Percentiles rank a stretch among this genome's conserved stretches.
phyloP scores from a whole-genome alignment of 2,888 invertebrate genomes.

The Epirrhoe tristata region DNA sequence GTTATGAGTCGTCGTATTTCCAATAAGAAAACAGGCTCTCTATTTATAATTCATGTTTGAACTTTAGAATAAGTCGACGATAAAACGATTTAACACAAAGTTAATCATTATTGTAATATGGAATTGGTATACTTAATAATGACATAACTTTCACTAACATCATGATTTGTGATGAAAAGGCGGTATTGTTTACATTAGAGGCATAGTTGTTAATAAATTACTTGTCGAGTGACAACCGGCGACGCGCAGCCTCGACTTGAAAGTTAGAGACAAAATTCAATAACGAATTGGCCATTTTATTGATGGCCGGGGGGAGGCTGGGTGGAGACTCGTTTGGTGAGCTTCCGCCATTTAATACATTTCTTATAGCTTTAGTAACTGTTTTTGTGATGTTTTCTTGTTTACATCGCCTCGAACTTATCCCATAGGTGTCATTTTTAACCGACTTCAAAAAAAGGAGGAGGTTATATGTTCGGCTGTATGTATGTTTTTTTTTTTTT shows the following conservation, averaged over 20 bases:
- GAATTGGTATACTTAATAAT: slow-evolving; percentile 67
- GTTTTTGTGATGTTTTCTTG: slow-evolving; percentile 63
- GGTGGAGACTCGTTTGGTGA: slow-evolving; percentile 80
- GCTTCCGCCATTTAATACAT: slow-evolving; percentile 80
- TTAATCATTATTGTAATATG: slow-evolving; percentile 64
- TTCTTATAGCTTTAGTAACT: slow-evolving; percentile 57
- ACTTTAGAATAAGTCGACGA: slow-evolving; percentile 63
- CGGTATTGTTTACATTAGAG: slow-evolving; percentile 76
- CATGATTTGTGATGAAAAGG: slow-evolving; percentile 60
- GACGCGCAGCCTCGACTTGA: slow-evolving; percentile 78
- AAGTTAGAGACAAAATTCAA: slow-evolving; percentile 83
- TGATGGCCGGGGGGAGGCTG: slow-evolving; percentile 84
- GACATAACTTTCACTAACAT: slow-evolving; percentile 82
- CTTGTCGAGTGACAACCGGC: slow-evolving; percentile 79
- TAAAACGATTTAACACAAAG: slow-evolving; percentile 60
- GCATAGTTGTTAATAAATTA: slow-evolving; percentile 73
- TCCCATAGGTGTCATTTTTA: slow-evolving; percentile 24
- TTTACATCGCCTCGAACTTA: slow-evolving; percentile 41
- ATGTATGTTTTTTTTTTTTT: too few relatives aligned
- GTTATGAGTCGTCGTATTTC: slow-evolving; percentile 64
- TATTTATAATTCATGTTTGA: slow-evolving; percentile 58
- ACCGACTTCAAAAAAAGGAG: too few relatives aligned
- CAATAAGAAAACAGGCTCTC: slow-evolving; percentile 57
- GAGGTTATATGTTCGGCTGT: too few relatives aligned
- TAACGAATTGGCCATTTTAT: slow-evolving; percentile 86